Conservation (phyloP, 2,113 vertebrate genomes). For the Scomber japonicus region DNA sequence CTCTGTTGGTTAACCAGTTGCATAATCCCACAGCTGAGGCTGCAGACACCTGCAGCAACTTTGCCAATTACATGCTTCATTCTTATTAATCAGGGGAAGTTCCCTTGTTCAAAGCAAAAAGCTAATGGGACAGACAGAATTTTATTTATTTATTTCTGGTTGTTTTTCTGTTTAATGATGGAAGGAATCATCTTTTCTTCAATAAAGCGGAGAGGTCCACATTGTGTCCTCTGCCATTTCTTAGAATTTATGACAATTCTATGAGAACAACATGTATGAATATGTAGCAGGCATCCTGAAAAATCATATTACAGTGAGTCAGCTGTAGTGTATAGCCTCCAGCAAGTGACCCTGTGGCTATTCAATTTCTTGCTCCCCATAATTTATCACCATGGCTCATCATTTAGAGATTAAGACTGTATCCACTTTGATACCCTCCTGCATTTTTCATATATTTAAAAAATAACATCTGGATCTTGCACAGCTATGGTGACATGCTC, state of each 20-base stretch:
- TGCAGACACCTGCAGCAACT: constrained; percentile 65
- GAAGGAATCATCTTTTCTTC: constrained; percentile 31
- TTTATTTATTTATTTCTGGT: background rate
- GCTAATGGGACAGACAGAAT: constrained; percentile 10
- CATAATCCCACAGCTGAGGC: constrained; percentile 55
- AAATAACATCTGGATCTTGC: constrained; percentile 12
- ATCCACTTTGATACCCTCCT: constrained; percentile 27
- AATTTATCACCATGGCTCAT: constrained; percentile 22
- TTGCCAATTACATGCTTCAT: constrained; percentile 50
- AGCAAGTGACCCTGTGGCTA: constrained; percentile 15
- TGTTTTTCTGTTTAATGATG: constrained; percentile 22
- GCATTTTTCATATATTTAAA: constrained; percentile 7
- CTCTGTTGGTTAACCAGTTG: constrained; percentile 51
- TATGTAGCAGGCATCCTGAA: constrained; percentile 6
- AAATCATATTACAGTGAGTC: constrained; percentile 28
- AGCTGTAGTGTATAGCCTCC: background rate
- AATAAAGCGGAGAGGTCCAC: background rate
- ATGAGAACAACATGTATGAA: background rate
- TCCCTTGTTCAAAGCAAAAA: constrained; percentile 62
- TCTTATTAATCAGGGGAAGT: constrained; percentile 58
- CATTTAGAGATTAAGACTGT: constrained; percentile 28
- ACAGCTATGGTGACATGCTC: constrained; percentile 1
- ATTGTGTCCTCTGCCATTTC: background rate
- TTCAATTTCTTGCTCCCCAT: constrained; percentile 7
- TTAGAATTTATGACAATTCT: constrained; percentile 19